These are phyloP conservation scores for Sceliomorpha sp. DNA, from an alignment of 2,888 invertebrate genomes.

Conservation along the genomic window DNA sequence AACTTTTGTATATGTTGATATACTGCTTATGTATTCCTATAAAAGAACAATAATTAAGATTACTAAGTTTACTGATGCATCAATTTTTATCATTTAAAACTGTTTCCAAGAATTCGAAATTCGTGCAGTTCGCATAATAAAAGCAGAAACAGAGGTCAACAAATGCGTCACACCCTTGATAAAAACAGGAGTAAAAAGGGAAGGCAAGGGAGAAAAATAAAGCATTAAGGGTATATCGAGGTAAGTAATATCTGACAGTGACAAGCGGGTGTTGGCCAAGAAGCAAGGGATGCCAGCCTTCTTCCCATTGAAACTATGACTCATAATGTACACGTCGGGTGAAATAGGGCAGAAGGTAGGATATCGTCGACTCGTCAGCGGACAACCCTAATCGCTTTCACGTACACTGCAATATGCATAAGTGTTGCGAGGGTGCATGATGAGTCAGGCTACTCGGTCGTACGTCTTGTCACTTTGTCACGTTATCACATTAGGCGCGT, in stretches of 20 bases:
- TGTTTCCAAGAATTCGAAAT: too few relatives aligned
- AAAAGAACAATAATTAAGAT: too few relatives aligned
- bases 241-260: conserved; percentile 40
- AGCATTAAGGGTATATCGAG: conserved; percentile 2
- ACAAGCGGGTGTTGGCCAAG: conserved; percentile 37
- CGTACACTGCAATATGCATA: conserved; percentile 46
- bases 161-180: too few relatives aligned
- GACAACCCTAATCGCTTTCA: conserved; percentile 39
- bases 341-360: conserved; percentile 26
- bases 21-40: too few relatives aligned
- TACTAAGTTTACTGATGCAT: too few relatives aligned
- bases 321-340: conserved; percentile 32
- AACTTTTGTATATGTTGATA: too few relatives aligned
- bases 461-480: conserved; percentile 52
- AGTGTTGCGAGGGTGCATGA: conserved; percentile 43
- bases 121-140: too few relatives aligned
- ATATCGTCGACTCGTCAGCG: conserved; percentile 2
- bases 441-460: conserved; percentile 45
- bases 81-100: too few relatives aligned
- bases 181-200: too few relatives aligned
- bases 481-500: conserved; percentile 49
- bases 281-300: conserved; percentile 21
- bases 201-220: neutral
- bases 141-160: too few relatives aligned
- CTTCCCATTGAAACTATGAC: conserved; percentile 39